These are phyloP conservation scores for Monoplex corrugatus DNA, from an alignment of 2,888 invertebrate species.

Conservation along the genomic window DNA sequence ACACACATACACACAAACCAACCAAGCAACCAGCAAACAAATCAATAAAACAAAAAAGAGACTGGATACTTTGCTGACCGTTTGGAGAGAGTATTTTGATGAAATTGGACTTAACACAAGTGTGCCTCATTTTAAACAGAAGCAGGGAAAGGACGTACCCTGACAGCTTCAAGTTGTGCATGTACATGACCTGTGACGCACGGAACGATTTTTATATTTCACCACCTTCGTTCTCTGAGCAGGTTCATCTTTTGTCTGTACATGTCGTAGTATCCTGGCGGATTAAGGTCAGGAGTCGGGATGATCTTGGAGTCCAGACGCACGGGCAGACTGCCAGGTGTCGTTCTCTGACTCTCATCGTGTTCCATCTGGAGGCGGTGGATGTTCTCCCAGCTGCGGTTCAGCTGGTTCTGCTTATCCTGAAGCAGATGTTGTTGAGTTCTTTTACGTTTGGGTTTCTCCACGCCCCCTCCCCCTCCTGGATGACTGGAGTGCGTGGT, in stretches of 20 bases:
- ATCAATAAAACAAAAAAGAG: no score
- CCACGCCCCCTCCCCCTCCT: neutral
- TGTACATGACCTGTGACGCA: neutral
- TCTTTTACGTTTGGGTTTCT: conserved; percentile 8
- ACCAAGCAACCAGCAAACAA: no score
- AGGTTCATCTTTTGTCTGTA: conserved; percentile 59
- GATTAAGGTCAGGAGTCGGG: neutral
- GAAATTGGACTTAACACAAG: no score
- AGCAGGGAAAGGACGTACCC: no score
- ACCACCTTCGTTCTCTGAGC: conserved; percentile 50
- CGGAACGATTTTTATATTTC: neutral
- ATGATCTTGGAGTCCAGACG: conserved; percentile 47
- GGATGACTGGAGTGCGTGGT: neutral
- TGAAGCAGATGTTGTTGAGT: neutral
- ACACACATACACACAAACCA: no score
- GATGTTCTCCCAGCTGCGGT: conserved; percentile 46
- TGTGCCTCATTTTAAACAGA: no score
- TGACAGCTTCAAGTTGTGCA: no score
- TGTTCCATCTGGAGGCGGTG: neutral
- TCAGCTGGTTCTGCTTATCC: conserved; percentile 10
- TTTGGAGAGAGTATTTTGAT: no score
- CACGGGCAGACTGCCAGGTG: conserved; percentile 49
- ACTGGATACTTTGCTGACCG: no score
- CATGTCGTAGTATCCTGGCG: conserved; percentile 52
- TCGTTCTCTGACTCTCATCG: conserved; percentile 42